Evolutionary conservation across 92 coral and sea anemone species (phyloP).

Genomic region (Palythoa grandiflora): DNA sequence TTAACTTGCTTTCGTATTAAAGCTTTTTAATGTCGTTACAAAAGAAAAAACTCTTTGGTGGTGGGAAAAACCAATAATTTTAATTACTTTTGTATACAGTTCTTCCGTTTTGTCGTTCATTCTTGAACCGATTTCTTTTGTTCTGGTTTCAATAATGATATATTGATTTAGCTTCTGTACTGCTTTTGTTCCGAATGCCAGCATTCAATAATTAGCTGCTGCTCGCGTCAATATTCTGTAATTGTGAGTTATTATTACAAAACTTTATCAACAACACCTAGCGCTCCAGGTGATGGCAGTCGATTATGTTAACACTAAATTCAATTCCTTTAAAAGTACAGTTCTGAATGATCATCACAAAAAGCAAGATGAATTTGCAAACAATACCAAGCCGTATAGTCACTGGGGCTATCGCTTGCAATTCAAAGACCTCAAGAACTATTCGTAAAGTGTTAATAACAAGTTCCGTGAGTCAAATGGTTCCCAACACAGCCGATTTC

Average conservation of each 20-base stretch:
- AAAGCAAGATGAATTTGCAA: not conserved
- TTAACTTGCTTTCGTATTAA: not conserved
- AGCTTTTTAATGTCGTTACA: constrained; percentile 27
- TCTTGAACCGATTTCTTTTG: constrained; percentile 18
- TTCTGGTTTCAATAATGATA: constrained; percentile 33
- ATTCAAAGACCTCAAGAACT: not conserved
- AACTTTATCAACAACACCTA: not conserved
- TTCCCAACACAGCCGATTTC: not conserved
- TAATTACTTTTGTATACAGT: constrained; percentile 38
- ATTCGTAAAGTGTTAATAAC: not conserved
- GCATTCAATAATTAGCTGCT: constrained; percentile 29
- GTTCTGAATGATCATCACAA: not conserved
- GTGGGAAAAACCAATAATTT: constrained; percentile 28
- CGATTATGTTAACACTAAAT: constrained; percentile 18
- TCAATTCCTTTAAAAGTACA: not conserved
- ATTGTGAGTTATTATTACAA: constrained; percentile 9
- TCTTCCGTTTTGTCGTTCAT: constrained; percentile 12
- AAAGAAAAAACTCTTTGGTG: not conserved
- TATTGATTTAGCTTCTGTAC: constrained; percentile 41
- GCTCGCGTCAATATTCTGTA: constrained; percentile 15
- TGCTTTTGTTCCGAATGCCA: constrained; percentile 21
- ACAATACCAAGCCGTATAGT: not conserved
- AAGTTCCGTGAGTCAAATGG: constrained; percentile 11
- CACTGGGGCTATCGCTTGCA: not conserved
- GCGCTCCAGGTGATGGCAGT: constrained; percentile 42